phyloP scores from a whole-genome alignment of 37 sponge, comb jelly and placozoan genomes.

The Aplysina aerophoba region DNA sequence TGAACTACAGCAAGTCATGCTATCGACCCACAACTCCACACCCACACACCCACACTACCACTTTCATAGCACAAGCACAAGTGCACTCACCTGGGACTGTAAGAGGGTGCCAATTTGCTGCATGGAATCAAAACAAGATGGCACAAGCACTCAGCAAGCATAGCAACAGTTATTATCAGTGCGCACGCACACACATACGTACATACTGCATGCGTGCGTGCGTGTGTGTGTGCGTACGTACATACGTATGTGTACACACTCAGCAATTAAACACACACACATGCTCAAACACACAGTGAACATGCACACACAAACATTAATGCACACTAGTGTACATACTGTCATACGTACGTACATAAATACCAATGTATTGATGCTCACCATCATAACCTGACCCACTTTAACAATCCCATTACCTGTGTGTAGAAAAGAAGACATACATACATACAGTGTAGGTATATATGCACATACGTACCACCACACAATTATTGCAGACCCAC shows the following conservation, averaged over 20 bases:
- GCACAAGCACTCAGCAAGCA: background rate
- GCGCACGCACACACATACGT: no score
- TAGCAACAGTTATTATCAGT: background rate
- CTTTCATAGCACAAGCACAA: no score
- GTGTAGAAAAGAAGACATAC: background rate
- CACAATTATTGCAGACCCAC: no score
- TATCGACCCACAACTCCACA: background rate
- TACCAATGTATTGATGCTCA: background rate
- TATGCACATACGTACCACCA: no score
- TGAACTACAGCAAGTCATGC: background rate
- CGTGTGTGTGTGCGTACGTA: no score
- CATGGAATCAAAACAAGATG: background rate
- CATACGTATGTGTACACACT: no score
- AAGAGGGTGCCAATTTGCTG: slow-evolving; percentile 72
- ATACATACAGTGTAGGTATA: background rate
- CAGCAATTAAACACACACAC: no score
- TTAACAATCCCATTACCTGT: slow-evolving; percentile 30
- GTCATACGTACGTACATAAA: no score
- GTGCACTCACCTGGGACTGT: slow-evolving; percentile 21
- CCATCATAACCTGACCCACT: slow-evolving; percentile 20
- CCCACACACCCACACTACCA: background rate
- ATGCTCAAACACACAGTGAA: no score
- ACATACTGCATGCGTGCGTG: no score
- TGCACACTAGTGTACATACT: no score
- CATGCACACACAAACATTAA: no score